Conservation (phyloP, 2,797 vertebrate genomes). For the Chelonia mydas region DNA sequence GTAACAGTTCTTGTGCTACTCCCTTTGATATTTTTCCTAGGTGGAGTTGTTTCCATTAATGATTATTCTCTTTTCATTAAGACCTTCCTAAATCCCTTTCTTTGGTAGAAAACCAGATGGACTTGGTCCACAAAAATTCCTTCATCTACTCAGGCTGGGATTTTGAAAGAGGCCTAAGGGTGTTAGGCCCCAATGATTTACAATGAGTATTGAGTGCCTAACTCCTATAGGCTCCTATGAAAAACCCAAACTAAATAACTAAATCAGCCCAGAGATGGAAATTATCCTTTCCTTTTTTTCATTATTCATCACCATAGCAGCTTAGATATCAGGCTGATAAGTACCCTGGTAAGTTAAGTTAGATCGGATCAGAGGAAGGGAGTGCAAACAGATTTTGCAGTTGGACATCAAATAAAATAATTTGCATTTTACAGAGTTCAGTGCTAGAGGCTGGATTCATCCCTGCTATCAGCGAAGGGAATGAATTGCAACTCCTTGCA, state of each 20-base stretch:
- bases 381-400: neutral
- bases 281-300: neutral
- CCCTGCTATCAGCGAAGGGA: neutral
- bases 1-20: neutral
- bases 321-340: constrained; percentile 8
- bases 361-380: neutral
- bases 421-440: neutral
- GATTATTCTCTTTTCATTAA: neutral
- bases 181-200: neutral
- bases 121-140: neutral
- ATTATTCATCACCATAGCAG: neutral
- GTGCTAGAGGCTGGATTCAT: neutral
- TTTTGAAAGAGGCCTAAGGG: neutral
- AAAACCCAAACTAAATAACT: neutral
- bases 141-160: neutral
- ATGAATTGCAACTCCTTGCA: neutral
- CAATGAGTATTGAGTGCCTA: neutral
- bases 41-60: neutral
- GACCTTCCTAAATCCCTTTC: neutral
- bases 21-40: neutral
- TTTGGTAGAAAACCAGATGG: neutral
- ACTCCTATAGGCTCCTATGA: neutral
- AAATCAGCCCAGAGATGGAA: neutral
- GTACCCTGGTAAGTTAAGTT: neutral
- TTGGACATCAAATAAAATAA: neutral